A percentile compares a stretch with the other conserved stretches of the same genome.
Evolutionary conservation across 1,140 invertebrate species (phyloP).

Genomic region (Heterodera schachtii): DNA sequence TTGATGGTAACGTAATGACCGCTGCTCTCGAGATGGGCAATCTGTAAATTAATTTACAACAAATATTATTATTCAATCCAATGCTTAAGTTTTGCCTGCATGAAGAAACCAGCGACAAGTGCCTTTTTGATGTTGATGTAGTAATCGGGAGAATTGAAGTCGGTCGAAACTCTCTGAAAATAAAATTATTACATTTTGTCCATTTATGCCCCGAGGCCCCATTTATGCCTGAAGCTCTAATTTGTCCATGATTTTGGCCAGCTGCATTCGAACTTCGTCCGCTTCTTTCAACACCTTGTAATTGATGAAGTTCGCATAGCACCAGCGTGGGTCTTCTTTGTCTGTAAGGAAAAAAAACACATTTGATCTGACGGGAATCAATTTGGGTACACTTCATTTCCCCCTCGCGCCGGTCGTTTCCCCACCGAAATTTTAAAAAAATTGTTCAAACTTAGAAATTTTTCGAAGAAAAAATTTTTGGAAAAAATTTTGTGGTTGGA

Average conservation of each 20-base stretch:
- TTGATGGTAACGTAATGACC: constrained; percentile 98
- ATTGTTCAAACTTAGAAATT: too few relatives aligned
- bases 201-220: constrained; percentile 70
- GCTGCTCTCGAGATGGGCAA: constrained; percentile 89
- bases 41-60: constrained; percentile 70
- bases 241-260: constrained; percentile 84
- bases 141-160: constrained; percentile 96
- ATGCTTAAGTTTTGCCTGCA: constrained; percentile 76
- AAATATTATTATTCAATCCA: neutral
- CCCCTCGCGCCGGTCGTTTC: too few relatives aligned
- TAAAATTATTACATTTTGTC: neutral
- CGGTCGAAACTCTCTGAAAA: constrained; percentile 75
- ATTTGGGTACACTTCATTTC: too few relatives aligned
- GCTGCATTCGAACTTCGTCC: constrained; percentile 81
- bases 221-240: constrained; percentile 77
- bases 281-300: constrained; percentile 93
- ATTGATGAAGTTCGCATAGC: constrained; percentile 98
- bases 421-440: too few relatives aligned
- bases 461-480: too few relatives aligned
- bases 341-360: constrained; percentile 65
- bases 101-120: constrained; percentile 95
- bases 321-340: constrained; percentile 91
- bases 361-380: too few relatives aligned
- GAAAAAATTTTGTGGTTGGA: too few relatives aligned
- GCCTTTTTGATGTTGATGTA: constrained; percentile 98